Evolutionary conservation across 2,888 invertebrate genomes (phyloP), one percentile per base, ranked within the genome.

Genomic region (Drosophila paramelanica): DNA sequence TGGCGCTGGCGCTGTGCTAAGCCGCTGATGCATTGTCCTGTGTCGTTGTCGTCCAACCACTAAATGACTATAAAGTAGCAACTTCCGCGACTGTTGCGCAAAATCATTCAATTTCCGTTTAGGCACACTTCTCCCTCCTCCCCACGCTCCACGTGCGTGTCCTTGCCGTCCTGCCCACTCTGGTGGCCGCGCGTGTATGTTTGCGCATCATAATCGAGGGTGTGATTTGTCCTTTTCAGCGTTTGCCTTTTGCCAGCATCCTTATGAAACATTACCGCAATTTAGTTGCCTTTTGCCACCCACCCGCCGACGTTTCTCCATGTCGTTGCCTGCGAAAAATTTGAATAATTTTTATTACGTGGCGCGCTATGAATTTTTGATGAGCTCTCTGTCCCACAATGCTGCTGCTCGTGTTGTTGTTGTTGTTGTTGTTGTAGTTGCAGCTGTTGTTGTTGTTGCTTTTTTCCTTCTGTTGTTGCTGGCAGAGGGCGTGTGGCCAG

Each of bases 81-180:
- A 89, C 90, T 90, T 91, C 91, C 90, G 90, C 81, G 83, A 79
- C 88, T 87, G 86, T 90, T 91, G 90, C 90, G 90, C 90, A 90
- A 90, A 90, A 91, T 91, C 89, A 91, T 90, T 91, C 90, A 90
- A 91, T 91, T 91, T 91, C 90, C 90, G 91, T 76, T 85, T 60
- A 70, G 76, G 66, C 89, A 79, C 81, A 86, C 79, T 69, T 1
- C 27, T 0, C 3, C 70, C 70, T 57, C 56, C 42, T 49, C 27
- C 20, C 25, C 14, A 25, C 51, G 8, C 33, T 56, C 25, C 14
- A 25, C 51, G 8, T 27, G 56, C 23, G 27, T 20, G 36, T 51
- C 25, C 17, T 17, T 3, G 38, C 46, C 4, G 23, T 58, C 13
- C 53, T 67, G 67, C 27, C 56, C 45, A 43, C 33, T 59, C 42